phyloP scores from a whole-genome alignment of 1,140 invertebrate genomes.

The Drosophila ercepeae region DNA sequence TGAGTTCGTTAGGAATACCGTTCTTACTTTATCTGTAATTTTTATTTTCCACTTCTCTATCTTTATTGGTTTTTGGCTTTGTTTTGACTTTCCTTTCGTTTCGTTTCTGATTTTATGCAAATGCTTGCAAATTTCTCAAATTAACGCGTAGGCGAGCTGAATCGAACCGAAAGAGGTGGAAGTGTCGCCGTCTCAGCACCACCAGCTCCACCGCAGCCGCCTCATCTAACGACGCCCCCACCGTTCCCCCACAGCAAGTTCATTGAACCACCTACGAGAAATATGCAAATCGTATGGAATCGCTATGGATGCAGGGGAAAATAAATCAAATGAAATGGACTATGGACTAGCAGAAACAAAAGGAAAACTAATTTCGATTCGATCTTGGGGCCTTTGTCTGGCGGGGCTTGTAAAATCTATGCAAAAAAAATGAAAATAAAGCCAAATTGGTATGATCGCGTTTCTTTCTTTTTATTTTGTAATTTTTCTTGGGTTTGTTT shows the following conservation, averaged over 20 bases:
- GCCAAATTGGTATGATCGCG: slow-evolving; percentile 37
- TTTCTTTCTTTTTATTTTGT: slow-evolving; percentile 20
- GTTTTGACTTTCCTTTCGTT: slow-evolving; percentile 44
- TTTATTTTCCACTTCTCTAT: slow-evolving; percentile 15
- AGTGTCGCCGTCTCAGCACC: slow-evolving; percentile 53
- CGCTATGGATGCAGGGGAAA: slow-evolving; percentile 51
- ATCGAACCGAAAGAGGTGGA: slow-evolving; percentile 53
- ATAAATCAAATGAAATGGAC: slow-evolving; percentile 57
- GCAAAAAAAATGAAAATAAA: slow-evolving; percentile 19
- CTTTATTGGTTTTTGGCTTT: slow-evolving; percentile 31
- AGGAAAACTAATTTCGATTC: slow-evolving; percentile 68
- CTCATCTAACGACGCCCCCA: slow-evolving; percentile 69
- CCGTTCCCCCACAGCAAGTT: slow-evolving; percentile 59
- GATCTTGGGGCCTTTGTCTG: slow-evolving; percentile 67
- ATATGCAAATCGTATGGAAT: slow-evolving; percentile 77
- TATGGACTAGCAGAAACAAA: slow-evolving; percentile 46
- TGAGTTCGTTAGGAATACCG: neutral
- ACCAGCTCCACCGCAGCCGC: slow-evolving; percentile 38
- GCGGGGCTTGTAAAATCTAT: slow-evolving; percentile 16
- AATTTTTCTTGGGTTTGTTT: neutral
- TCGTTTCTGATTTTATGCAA: slow-evolving; percentile 66
- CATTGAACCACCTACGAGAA: slow-evolving; percentile 80
- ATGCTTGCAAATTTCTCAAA: slow-evolving; percentile 77
- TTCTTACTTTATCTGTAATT: slow-evolving; percentile 3
- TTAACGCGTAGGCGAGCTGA: slow-evolving; percentile 69